Evolutionary conservation across 2,113 vertebrate genomes (phyloP).

Genomic region (Silurus meridionalis): DNA sequence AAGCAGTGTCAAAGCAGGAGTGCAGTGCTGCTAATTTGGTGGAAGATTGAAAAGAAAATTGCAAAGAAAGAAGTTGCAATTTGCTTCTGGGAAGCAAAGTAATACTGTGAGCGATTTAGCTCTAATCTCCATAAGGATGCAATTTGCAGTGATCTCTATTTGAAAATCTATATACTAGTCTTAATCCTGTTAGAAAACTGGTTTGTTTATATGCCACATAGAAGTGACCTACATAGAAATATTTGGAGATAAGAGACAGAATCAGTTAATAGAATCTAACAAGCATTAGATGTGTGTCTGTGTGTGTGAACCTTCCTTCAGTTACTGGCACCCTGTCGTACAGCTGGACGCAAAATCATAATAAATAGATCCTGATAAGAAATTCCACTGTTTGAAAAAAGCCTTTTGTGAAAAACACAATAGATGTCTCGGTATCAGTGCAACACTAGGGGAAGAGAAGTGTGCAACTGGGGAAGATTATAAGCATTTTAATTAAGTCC

Average conservation of each 20-base stretch:
- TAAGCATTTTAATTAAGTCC: constrained; percentile 42
- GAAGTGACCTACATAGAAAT: constrained; percentile 8
- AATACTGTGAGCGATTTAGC: background rate
- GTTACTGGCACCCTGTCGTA: background rate
- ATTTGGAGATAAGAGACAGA: background rate
- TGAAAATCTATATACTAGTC: background rate
- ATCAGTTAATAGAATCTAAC: background rate
- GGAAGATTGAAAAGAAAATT: constrained; percentile 36
- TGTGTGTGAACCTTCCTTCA: background rate
- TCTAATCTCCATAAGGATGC: background rate
- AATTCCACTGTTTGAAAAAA: background rate
- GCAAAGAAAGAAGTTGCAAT: background rate
- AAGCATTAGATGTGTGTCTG: background rate
- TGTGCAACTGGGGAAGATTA: constrained; percentile 35
- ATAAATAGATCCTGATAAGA: background rate
- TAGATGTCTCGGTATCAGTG: background rate
- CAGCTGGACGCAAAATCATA: background rate
- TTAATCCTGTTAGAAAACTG: background rate
- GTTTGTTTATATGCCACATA: background rate
- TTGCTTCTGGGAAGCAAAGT: background rate
- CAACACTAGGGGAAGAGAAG: constrained; percentile 9
- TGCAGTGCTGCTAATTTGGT: constrained; percentile 37
- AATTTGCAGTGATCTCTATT: constrained; percentile 21
- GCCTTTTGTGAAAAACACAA: constrained; percentile 30
- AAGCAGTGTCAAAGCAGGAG: constrained; percentile 27